Evolutionary conservation across 1,140 invertebrate genomes (phyloP), one percentile per base, ranked within the genome.

Genomic region (Drosophila lini): DNA sequence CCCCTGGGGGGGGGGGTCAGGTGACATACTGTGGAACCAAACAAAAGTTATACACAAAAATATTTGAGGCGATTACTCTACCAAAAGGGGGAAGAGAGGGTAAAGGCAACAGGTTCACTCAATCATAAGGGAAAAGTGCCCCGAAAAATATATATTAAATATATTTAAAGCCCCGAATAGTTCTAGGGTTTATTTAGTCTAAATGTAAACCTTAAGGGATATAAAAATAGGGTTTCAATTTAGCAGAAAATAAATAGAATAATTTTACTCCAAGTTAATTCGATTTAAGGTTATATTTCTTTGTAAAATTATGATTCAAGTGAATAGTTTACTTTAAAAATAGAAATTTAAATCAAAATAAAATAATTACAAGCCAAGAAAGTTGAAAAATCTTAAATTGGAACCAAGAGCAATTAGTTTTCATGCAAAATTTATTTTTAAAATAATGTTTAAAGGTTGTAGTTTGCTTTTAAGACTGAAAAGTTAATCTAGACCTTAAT

Each of bases 1-100:
- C 65, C 52, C 25, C 25, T 0, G 25, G 5, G 25, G 5, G 25
- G 5, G 25, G 7, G 65, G 53, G 53, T 52, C 44, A 59, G 68
- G 68, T 57, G 36, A 31, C 68, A 50, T 22, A 19, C 31, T 58
- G 16, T 11, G 28, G 25, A 8, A 40, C 64, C 64, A 71, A 71
- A 70, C 64, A 69, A 69, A 71, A 71, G 50, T 69, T 69, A 41
- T 45, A 48, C 52, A 48, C 22, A 52, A 71, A 71, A 71, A 71
- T 58, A 71, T 70, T 71, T 71, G 65, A 67, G 65, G 38, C 65
- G 44, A 58, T 71, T 71, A 28, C 65, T 70, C 44, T 48, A 6
- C 52, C 38, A 3, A 50, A 10, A 3, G 8, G 36, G 36, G 3
- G 6, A 19, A 28, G 25, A 28, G 9, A 10, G 15, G 47, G 47